A percentile compares a stretch with the other conserved stretches of the same genome.
Conservation (phyloP, 2,888 invertebrate species). For the Hoplodrina blanda region DNA sequence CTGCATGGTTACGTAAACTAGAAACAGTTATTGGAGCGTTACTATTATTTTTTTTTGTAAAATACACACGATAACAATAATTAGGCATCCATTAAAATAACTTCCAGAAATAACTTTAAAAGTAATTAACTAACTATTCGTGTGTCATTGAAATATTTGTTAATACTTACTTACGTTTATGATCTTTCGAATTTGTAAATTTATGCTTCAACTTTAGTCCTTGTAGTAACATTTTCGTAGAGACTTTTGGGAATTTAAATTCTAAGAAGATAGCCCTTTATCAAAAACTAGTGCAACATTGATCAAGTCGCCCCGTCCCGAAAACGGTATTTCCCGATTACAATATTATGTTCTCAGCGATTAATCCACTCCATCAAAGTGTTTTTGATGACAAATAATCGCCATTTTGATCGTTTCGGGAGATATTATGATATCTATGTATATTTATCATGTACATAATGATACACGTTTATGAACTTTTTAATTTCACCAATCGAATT, state of each 20-base stretch:
- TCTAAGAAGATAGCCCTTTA: not conserved
- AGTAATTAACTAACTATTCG: not conserved
- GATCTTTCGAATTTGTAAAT: not conserved
- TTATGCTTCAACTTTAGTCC: no score
- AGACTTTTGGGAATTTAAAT: not conserved
- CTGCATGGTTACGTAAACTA: constrained; percentile 75
- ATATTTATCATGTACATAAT: no score
- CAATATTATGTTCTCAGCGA: no score
- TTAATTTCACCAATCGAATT: no score
- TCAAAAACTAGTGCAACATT: not conserved
- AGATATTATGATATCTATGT: no score
- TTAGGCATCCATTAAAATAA: constrained; percentile 1
- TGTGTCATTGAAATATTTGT: not conserved
- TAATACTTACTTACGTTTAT: not conserved
- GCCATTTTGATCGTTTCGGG: no score
- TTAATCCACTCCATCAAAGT: no score
- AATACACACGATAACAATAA: constrained; percentile 55
- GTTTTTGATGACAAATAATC: no score
- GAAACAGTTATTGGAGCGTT: constrained; percentile 70
- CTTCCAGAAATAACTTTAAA: not conserved
- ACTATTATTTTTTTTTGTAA: constrained; percentile 55
- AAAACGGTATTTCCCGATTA: no score
- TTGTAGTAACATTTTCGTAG: not conserved
- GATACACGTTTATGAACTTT: no score
- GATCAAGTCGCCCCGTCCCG: no score